phyloP scores from a whole-genome alignment of 2,113 vertebrate genomes.

The Lathamus discolor region DNA sequence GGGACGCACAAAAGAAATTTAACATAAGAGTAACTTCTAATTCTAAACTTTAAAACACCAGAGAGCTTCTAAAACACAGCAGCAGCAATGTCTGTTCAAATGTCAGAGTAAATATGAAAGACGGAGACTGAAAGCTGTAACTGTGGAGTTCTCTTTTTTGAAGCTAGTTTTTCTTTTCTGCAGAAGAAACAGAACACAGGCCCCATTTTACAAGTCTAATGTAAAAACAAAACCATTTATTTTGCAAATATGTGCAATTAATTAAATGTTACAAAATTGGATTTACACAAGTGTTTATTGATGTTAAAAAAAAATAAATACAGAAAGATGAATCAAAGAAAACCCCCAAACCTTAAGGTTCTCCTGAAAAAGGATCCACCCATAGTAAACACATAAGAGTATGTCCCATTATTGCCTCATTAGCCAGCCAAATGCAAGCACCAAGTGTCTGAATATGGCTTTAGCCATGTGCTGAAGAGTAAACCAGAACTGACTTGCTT shows the following conservation, averaged over 20 bases:
- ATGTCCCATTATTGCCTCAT: not conserved
- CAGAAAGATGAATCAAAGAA: not conserved
- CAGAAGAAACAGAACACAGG: not conserved
- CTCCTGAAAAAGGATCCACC: not conserved
- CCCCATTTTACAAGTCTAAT: not conserved
- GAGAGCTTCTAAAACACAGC: not conserved
- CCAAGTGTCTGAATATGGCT: not conserved
- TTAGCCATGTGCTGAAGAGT: not conserved
- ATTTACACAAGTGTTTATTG: not conserved
- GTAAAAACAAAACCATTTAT: not conserved
- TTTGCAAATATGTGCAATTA: not conserved
- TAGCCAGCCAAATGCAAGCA: not conserved
- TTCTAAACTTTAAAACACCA: slow-evolving; percentile 14
- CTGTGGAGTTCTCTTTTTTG: not conserved
- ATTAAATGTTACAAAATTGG: not conserved
- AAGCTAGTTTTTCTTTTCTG: not conserved
- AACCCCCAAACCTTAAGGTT: not conserved
- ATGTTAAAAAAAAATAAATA: not conserved
- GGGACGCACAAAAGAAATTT: slow-evolving; percentile 32
- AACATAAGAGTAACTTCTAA: not conserved
- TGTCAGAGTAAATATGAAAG: not conserved
- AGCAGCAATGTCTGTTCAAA: not conserved
- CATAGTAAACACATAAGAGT: not conserved
- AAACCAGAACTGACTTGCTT: not conserved
- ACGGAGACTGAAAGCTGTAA: not conserved